Conservation (phyloP, 2,888 invertebrate genomes). For the Callyntrura guangdongensis region DNA sequence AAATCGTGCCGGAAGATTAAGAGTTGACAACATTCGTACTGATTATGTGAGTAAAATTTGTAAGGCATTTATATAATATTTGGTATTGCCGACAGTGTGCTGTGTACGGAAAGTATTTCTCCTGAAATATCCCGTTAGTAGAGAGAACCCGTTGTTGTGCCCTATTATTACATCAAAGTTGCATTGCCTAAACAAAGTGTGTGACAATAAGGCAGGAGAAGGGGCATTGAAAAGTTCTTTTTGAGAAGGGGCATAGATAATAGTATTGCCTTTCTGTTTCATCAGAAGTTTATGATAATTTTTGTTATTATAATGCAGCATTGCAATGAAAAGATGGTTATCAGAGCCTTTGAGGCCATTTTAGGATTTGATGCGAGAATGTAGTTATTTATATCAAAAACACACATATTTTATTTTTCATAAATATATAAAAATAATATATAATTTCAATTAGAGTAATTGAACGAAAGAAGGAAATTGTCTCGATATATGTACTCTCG, state of each 20-base stretch:
- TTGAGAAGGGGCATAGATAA: not conserved
- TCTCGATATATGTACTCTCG: not conserved
- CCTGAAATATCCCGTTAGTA: constrained; percentile 29
- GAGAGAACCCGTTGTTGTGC: not conserved
- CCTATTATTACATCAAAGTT: constrained; percentile 19
- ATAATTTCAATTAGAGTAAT: no score
- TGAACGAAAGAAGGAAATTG: no score
- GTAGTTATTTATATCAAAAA: no score
- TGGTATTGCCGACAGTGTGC: not conserved
- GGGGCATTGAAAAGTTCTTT: no score
- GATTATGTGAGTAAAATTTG: constrained; percentile 2
- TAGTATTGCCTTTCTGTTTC: not conserved
- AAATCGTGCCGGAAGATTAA: not conserved
- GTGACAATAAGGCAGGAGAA: not conserved
- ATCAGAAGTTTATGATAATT: not conserved
- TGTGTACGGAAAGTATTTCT: not conserved
- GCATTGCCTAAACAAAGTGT: not conserved
- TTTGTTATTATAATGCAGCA: not conserved
- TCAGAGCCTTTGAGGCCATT: not conserved
- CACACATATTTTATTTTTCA: no score
- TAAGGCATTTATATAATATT: constrained; percentile 47
- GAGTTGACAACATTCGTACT: constrained; percentile 3
- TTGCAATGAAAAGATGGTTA: not conserved
- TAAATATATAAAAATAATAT: not conserved
- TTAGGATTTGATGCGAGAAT: not conserved